Conservation (phyloP, 1,140 invertebrate genomes). For the Philopotamus ludificatus region DNA sequence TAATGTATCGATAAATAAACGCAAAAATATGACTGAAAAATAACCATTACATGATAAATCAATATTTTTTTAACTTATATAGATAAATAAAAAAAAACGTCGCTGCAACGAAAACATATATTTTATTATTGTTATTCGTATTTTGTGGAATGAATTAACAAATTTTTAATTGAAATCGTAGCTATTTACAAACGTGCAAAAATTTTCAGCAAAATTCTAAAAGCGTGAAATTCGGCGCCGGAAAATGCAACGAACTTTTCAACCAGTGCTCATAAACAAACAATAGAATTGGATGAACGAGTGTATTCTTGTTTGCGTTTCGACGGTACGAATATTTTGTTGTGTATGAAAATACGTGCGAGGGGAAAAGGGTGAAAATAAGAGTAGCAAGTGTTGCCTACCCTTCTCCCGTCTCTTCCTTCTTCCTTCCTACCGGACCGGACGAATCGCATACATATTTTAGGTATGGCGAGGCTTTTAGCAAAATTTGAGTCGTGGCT, state of each 20-base stretch:
- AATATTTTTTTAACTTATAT: background rate
- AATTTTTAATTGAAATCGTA: background rate
- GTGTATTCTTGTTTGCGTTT: background rate
- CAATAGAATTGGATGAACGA: background rate
- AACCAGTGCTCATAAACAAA: background rate
- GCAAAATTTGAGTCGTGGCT: constrained; percentile 13
- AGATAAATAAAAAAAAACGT: background rate
- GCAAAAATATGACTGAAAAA: too few relatives aligned
- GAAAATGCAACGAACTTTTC: background rate
- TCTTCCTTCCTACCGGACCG: background rate
- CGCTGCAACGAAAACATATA: background rate
- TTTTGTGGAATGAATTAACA: background rate
- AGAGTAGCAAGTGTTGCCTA: background rate
- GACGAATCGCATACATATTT: constrained; percentile 8
- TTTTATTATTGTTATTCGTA: background rate
- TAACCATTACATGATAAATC: background rate
- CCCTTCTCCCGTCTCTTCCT: too few relatives aligned
- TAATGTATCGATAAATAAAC: too few relatives aligned
- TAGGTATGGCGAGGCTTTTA: constrained; percentile 11
- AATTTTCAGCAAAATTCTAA: background rate
- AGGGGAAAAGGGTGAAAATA: background rate
- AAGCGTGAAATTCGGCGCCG: background rate
- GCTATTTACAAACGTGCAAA: background rate
- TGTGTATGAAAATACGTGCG: background rate
- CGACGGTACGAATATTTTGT: background rate